phyloP scores from a whole-genome alignment of 2,888 invertebrate species.

The Drosophila formosana region DNA sequence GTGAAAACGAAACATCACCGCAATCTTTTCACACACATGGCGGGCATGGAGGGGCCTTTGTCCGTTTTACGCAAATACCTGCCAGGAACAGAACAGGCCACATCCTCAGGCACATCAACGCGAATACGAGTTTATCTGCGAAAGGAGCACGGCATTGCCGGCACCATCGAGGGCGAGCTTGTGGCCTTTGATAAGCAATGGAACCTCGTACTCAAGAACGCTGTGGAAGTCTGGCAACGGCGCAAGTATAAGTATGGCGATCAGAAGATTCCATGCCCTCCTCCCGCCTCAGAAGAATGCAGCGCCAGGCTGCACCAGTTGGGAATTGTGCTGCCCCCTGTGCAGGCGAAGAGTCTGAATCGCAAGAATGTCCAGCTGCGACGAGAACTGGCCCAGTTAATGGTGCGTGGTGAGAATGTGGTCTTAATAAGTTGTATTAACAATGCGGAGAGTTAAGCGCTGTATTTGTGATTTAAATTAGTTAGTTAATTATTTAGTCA shows the following conservation, averaged over 20 bases:
- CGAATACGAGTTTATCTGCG: conserved; percentile 87
- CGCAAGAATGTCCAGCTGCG: conserved; percentile 89
- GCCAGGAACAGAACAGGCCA: conserved; percentile 7
- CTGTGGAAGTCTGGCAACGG: conserved; percentile 92
- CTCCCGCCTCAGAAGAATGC: conserved; percentile 82
- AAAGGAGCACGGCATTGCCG: conserved; percentile 89
- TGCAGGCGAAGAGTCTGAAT: conserved; percentile 87
- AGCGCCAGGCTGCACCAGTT: conserved; percentile 85
- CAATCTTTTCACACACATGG: conserved; percentile 85
- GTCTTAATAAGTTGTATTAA: conserved; percentile 86
- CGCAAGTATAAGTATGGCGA: conserved; percentile 85
- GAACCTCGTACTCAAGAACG: conserved; percentile 94
- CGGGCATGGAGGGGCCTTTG: conserved; percentile 88
- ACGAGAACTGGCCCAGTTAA: conserved; percentile 88
- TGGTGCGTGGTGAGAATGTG: conserved; percentile 92
- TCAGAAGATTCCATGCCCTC: conserved; percentile 71
- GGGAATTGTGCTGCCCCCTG: conserved; percentile 86
- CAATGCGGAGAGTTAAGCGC: conserved; percentile 30
- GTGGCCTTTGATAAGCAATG: conserved; percentile 97
- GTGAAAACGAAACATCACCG: conserved; percentile 69
- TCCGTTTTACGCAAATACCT: conserved; percentile 87
- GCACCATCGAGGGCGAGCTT: conserved; percentile 91
- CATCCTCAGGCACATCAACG: background rate
- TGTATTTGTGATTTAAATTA: conserved; percentile 19
- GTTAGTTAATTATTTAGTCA: conserved; percentile 5